Conservation (phyloP, 2,888 invertebrate genomes). For the Tupiocoris notatus region DNA sequence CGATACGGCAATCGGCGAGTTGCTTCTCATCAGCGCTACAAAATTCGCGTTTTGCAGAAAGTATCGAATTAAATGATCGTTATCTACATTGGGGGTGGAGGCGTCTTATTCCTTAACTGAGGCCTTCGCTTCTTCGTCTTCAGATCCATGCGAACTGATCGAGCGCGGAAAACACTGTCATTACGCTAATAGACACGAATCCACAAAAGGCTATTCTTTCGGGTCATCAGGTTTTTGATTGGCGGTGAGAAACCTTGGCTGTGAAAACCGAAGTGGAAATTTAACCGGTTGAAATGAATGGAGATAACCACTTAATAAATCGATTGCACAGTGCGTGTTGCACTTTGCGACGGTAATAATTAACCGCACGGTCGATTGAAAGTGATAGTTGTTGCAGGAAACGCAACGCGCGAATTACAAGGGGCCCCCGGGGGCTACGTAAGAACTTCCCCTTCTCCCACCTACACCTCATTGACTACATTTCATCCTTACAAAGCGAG, state of each 20-base stretch:
- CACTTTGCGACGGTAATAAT: background rate
- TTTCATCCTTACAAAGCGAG: no score
- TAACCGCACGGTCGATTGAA: background rate
- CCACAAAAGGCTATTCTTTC: background rate
- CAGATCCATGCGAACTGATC: background rate
- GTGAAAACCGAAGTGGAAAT: background rate
- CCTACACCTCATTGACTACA: no score
- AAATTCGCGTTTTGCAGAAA: background rate
- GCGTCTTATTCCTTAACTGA: background rate
- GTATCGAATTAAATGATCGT: background rate
- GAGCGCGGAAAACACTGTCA: background rate
- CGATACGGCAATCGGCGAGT: no score
- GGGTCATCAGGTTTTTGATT: background rate
- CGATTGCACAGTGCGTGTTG: background rate
- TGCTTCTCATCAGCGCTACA: background rate
- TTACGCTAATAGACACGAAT: background rate
- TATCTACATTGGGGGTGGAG: background rate
- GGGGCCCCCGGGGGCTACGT: background rate
- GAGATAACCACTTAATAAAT: background rate
- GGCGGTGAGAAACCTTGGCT: background rate
- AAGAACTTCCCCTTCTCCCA: background rate
- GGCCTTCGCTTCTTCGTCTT: background rate
- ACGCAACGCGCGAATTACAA: background rate
- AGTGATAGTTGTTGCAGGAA: background rate
- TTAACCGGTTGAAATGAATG: background rate